Evolutionary conservation across 1,140 invertebrate species (phyloP), one percentile per base, ranked within the genome.

Genomic region (Drosophila kurseongensis): DNA sequence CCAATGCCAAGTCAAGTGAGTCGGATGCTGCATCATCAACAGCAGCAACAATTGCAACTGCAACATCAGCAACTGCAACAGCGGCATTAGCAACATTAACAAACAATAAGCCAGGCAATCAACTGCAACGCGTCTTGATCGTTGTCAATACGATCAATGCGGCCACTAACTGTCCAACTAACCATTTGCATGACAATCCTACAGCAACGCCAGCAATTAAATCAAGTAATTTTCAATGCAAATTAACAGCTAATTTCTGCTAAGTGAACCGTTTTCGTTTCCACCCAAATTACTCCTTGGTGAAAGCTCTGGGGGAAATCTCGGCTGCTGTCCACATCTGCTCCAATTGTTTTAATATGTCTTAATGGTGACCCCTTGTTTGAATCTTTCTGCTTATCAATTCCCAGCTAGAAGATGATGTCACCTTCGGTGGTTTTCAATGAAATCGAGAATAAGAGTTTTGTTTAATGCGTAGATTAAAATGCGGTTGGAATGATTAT

Each of bases 1-100:
- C 42, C 51, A 78, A 71, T 73, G 67, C 63, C 54, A 88, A 86
- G 86, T 73, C 86, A 88, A 88, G 84, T 88, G 85, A 88, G 84
- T 88, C 78, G 69, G 56, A 45, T 36, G 48, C 27, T 32, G 8
- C 13, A 13, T 10, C 58, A 36, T 5, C 35, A 68, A 48, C 71
- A 56, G 61, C 62, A 72, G 51, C 65, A 48, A 56, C 58, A 38
- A 32, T 32, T 32, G 44, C 51, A 67, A 50, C 62, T 48, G 27
- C 48, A 56, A 55, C 57, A 48, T 54, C 58, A 38, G 44, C 55
- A 67, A 50, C 66, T 51, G 27, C 48, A 56, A 55, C 57, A 55
- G 59, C 52, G 23, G 27, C 63, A 66, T 48, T 58, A 54, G 58
- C 67, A 40, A 41, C 48, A 67, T 54, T 73, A 57, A 54, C 62